A percentile compares a stretch with the other conserved stretches of the same genome.
These are phyloP conservation scores for Conopomorpha cramerella DNA, from an alignment of 1,140 invertebrate genomes.

Conservation along the genomic window DNA sequence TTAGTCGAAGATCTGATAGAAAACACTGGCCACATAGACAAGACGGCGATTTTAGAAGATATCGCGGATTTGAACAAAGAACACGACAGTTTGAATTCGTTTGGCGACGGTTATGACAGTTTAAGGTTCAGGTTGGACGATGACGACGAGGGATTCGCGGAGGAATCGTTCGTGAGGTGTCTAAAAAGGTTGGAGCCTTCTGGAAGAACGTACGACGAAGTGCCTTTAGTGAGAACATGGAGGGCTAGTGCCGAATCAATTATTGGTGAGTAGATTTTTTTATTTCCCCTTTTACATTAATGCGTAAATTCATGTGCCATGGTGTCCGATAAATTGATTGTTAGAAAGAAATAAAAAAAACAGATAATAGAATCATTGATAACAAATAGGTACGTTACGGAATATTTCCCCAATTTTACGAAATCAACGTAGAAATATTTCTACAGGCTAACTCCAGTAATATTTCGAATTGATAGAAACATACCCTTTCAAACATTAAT, in stretches of 20 bases:
- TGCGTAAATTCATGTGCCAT: too few species aligned
- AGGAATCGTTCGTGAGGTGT: conserved; percentile 43
- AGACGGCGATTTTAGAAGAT: conserved; percentile 19
- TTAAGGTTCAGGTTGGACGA: conserved; percentile 71
- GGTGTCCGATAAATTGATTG: too few species aligned
- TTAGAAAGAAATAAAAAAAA: too few species aligned
- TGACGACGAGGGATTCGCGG: conserved; percentile 42
- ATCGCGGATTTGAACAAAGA: conserved; percentile 27
- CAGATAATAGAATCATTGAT: too few species aligned
- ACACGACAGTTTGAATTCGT: conserved; percentile 69
- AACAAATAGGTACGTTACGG: too few species aligned
- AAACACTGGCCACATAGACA: conserved; percentile 12
- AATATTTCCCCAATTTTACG: too few species aligned
- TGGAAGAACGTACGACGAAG: conserved; percentile 16
- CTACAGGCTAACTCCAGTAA: too few species aligned
- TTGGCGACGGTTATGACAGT: conserved; percentile 83
- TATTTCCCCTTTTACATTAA: too few species aligned
- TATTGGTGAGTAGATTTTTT: conserved; percentile 24
- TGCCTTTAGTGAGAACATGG: conserved; percentile 28
- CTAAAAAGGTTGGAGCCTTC: conserved; percentile 18
- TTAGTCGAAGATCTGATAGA: conserved; percentile 16
- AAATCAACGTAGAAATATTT: too few species aligned
- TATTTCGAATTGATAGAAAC: too few species aligned
- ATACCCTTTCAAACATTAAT: too few species aligned
- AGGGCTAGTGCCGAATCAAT: conserved; percentile 32